phyloP scores from a whole-genome alignment of 1,140 invertebrate species.

The Neocloeon triangulifer region DNA sequence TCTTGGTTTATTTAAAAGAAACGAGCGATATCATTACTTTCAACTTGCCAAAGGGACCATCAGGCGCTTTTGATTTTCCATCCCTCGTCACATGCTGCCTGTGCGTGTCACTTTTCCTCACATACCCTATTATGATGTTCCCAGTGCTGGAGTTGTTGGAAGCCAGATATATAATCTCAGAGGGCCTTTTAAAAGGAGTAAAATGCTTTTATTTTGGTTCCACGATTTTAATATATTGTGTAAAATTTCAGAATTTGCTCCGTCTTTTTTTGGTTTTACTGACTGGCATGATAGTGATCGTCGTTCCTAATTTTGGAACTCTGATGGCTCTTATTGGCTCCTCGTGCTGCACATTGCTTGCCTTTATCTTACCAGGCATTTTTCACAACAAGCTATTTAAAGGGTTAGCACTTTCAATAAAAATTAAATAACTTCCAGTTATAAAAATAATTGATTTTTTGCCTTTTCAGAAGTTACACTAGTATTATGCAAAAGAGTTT shows the following conservation, averaged over 20 bases:
- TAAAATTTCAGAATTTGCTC: conserved; percentile 17
- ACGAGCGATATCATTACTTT: conserved; percentile 23
- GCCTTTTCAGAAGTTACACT: not conserved
- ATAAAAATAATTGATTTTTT: conserved; percentile 4
- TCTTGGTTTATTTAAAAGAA: conserved; percentile 13
- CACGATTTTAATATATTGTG: not conserved
- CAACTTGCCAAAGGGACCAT: conserved; percentile 22
- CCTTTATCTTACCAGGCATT: conserved; percentile 21
- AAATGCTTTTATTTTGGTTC: too few species aligned
- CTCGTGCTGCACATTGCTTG: conserved; percentile 22
- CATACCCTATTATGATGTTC: conserved; percentile 25
- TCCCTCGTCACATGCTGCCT: conserved; percentile 21
- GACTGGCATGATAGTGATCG: conserved; percentile 20
- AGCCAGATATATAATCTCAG: conserved; percentile 13
- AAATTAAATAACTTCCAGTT: not conserved
- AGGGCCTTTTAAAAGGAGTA: conserved; percentile 16
- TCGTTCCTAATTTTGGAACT: conserved; percentile 23
- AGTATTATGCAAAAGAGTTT: conserved; percentile 12
- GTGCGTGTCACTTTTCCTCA: conserved; percentile 22
- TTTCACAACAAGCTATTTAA: conserved; percentile 21
- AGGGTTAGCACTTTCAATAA: conserved; percentile 12
- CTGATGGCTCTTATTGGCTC: conserved; percentile 24
- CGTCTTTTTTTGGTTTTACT: conserved; percentile 15
- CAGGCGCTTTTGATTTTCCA: conserved; percentile 19
- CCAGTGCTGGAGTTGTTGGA: conserved; percentile 21